These are phyloP conservation scores for Papilio aristodemus DNA, from an alignment of 1,140 invertebrate species.

Conservation along the genomic window DNA sequence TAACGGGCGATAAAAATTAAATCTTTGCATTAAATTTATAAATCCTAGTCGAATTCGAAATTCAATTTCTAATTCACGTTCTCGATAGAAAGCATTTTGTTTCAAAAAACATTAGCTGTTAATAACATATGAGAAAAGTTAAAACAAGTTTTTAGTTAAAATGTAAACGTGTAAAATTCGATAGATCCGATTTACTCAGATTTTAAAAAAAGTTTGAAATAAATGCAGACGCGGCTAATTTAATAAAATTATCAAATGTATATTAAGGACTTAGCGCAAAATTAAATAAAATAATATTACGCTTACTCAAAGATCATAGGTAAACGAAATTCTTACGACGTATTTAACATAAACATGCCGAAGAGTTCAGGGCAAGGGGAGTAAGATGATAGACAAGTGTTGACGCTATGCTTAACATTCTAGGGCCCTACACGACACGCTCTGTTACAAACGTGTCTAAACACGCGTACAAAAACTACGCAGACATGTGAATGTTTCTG, in stretches of 20 bases:
- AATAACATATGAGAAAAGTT: too few relatives aligned
- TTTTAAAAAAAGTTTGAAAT: too few relatives aligned
- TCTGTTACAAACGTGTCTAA: slow-evolving; percentile 27
- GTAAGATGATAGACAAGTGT: slow-evolving; percentile 34
- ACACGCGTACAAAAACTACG: slow-evolving; percentile 33
- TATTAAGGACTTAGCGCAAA: not conserved
- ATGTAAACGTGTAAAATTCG: too few relatives aligned
- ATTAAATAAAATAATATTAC: not conserved
- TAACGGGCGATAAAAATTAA: not conserved
- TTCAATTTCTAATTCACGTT: not conserved
- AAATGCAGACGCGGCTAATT: slow-evolving; percentile 31
- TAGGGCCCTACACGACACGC: slow-evolving; percentile 28
- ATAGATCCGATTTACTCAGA: too few relatives aligned
- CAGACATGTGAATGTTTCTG: slow-evolving; percentile 31
- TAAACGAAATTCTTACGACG: slow-evolving; percentile 26
- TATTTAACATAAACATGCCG: slow-evolving; percentile 24
- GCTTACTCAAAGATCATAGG: slow-evolving; percentile 15
- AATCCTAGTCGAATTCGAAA: not conserved
- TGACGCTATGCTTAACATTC: slow-evolving; percentile 24
- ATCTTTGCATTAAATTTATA: not conserved
- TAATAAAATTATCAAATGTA: slow-evolving; percentile 17
- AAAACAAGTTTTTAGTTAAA: too few relatives aligned
- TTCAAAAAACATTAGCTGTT: too few relatives aligned
- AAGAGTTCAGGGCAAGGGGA: slow-evolving; percentile 13
- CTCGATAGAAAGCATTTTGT: too few relatives aligned